Conservation (phyloP, 2,797 vertebrate species). For the Enteromius radiatus region DNA sequence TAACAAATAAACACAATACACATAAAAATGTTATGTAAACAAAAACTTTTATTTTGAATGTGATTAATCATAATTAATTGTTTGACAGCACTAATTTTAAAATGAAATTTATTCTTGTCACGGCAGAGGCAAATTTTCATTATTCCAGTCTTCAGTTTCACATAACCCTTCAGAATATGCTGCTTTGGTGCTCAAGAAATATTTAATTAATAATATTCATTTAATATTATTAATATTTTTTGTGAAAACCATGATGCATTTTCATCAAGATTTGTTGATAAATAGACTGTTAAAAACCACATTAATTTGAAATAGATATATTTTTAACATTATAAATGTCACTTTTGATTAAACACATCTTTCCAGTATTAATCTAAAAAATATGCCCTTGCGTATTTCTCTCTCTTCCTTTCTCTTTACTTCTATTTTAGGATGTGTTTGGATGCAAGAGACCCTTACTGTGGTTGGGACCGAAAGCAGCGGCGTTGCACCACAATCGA, state of each 20-base stretch:
- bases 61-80: too few relatives aligned
- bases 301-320: not conserved
- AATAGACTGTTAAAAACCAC: not conserved
- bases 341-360: not conserved
- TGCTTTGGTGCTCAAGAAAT: not conserved
- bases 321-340: not conserved
- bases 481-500: slow-evolving; percentile 91
- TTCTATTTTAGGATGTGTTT: slow-evolving; percentile 84
- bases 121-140: not conserved
- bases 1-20: too few relatives aligned
- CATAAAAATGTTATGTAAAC: too few relatives aligned
- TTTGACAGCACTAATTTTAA: too few relatives aligned
- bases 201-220: not conserved
- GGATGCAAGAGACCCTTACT: slow-evolving; percentile 94
- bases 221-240: not conserved
- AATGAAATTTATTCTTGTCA: too few relatives aligned
- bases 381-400: not conserved
- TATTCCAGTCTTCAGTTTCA: not conserved
- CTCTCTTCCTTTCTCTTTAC: slow-evolving; percentile 3
- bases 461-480: slow-evolving; percentile 95
- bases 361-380: not conserved
- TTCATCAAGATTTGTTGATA: not conserved
- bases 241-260: not conserved
- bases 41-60: too few relatives aligned
- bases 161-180: not conserved